Base-by-base conservation (phyloP, 2,888 invertebrate genomes). In the Xylota segnis region DNA sequence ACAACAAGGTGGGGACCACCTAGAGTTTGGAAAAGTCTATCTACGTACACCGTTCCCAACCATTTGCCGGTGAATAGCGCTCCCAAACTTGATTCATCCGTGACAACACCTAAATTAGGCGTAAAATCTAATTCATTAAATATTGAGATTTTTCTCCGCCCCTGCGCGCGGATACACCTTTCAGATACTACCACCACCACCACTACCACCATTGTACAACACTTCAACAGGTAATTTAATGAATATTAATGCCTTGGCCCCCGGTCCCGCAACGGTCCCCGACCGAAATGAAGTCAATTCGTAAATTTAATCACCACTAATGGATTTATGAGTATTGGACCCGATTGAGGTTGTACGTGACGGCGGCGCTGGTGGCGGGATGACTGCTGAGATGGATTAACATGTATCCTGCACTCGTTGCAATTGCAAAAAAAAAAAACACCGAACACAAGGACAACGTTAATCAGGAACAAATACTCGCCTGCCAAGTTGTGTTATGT, bases 161-260 rank as follows among this genome's bases (percentile, higher is more conserved):
- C 29, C 54, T 9, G 9, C 47, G 32, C n/a, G 5, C 16, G 37
- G 27, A 56, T 4, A 40, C 12, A 34, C 37, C 40, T 29, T 23
- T 5, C 43, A 43, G 23, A 10, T 54, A 27, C 47, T 6, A 14
- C 45, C 63, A 23, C 23, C 23, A 18, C 43, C n/a, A 14, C 34
- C 65, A 14, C 43, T 9, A 16, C 32, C 63, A 23, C 27, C 14
- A 16, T 16, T 47, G 5, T 2, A 77, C 37, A 47, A 29, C 43
- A 54, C 34, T 75, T 79, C 84, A 79, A 84, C 79, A 79, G 84
- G 84, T 84, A 75, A 75, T 84, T 66, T 61, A 75, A 84, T 84
- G 84, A 84, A 84, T 84, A 79, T 84, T 84, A 84, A 84, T 84
- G 84, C 76, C 45, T 27, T 16, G 29, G 32, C 37, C 5, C n/a